Base-by-base conservation (phyloP, 2,888 invertebrate genomes). In the Caradrina kadenii region DNA sequence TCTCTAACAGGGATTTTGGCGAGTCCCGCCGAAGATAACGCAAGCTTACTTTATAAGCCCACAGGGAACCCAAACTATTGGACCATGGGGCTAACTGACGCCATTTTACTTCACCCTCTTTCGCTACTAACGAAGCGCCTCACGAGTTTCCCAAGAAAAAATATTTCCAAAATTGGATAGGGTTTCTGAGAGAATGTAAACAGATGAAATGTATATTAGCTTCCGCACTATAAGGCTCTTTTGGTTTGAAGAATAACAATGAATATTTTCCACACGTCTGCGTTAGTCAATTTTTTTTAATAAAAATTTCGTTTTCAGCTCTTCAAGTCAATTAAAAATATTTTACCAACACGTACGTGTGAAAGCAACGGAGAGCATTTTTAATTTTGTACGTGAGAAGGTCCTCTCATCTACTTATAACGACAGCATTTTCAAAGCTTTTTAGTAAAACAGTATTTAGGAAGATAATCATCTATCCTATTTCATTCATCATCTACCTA, bases 21-120 rank as follows among this genome's bases (percentile, higher is more conserved):
- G 52, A 39, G 10, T 45, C 26, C 56, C 61, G 63, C 55, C 55
- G 54, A 71, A 81, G 81, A 83, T 83, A 83, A 81, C 62, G 72
- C 63, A 75, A 77, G 75, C 81, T 80, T 79, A 80, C 52, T 79
- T 83, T 83, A 83, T 78, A 80, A 82, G 78, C 59, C 83, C 80
- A 49, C 63, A 45, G 83, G 77, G 82, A 79, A 45, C 68, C 69
- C 45, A 63, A 73, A 85, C 84, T 83, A 76, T 66, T 76, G 73
- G 60, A 54, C 84, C 69, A 63, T 62, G 35, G 64, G 66, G 26
- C 75, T 73, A 79, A 85, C 76, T 79, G 75, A 53, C 53, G 71
- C 63, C 35, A 75, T 79, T 75, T 76, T 69, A 59, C 65, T 63
- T 54, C 31, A 58, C 69, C 65, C 70, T 56, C 67, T 31, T 67